These are phyloP conservation scores for Teleogryllus oceanicus DNA, from an alignment of 2,888 invertebrate genomes.

Conservation along the genomic window DNA sequence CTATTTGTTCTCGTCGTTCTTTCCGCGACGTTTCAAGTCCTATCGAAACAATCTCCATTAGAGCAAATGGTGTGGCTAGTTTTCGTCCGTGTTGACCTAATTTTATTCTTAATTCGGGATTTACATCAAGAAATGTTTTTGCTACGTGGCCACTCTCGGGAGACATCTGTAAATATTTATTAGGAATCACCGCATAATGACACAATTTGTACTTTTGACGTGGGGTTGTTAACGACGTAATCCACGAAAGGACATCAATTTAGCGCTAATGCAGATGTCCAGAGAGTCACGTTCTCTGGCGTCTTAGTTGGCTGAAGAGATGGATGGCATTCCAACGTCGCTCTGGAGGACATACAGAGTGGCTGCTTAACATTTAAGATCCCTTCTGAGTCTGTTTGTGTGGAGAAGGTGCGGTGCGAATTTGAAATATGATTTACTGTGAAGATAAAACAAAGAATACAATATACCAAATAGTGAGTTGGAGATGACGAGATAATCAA, in stretches of 20 bases:
- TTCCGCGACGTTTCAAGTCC: neutral
- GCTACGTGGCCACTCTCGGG: neutral
- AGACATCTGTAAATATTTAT: neutral
- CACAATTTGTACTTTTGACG: conserved; percentile 1
- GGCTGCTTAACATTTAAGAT: too few species aligned
- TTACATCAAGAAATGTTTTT: neutral
- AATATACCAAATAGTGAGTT: too few species aligned
- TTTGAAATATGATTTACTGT: too few species aligned
- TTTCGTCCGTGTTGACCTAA: neutral
- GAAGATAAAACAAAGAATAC: too few species aligned
- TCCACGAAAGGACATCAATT: too few species aligned
- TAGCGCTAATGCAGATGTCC: neutral
- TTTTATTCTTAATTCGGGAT: neutral
- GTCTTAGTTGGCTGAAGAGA: too few species aligned
- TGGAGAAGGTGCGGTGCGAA: too few species aligned
- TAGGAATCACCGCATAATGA: neutral
- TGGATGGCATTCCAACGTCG: too few species aligned
- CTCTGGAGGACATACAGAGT: too few species aligned
- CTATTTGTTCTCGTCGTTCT: neutral
- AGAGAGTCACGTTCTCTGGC: neutral
- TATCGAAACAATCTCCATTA: conserved; percentile 6
- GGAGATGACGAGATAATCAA: too few species aligned
- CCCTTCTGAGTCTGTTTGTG: too few species aligned
- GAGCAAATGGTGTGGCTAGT: neutral
- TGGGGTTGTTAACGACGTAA: neutral